Percentiles rank a stretch among this genome's conserved stretches.
These are phyloP conservation scores for Malacoctenus gilli DNA, from an alignment of 2,797 vertebrate species.

Conservation along the genomic window DNA sequence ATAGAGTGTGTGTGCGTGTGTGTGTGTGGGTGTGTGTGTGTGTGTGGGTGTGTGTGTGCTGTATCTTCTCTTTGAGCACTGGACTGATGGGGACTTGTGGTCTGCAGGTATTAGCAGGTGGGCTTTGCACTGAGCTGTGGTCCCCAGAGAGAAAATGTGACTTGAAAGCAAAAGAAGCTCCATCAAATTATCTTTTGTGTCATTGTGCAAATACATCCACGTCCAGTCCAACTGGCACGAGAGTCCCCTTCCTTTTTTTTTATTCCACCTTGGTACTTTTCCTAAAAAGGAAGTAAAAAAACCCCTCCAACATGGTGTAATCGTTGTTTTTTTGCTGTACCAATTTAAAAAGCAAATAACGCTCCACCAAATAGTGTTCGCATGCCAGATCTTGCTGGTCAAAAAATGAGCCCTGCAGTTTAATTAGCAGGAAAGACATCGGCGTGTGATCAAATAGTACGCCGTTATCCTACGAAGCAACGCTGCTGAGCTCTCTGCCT, in stretches of 20 bases:
- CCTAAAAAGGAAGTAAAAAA: no score
- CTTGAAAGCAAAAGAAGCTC: not conserved
- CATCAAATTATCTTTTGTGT: not conserved
- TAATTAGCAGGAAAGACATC: not conserved
- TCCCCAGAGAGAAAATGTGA: slow-evolving; percentile 4
- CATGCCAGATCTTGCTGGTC: no score
- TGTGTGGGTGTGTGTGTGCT: slow-evolving; percentile 1
- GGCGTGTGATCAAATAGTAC: not conserved
- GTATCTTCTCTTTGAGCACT: slow-evolving; percentile 30
- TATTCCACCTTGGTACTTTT: no score
- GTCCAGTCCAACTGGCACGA: not conserved
- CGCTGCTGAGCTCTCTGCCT: not conserved
- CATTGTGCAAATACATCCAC: slow-evolving; percentile 1
- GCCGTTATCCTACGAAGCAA: not conserved
- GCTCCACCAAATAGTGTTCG: no score
- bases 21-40: slow-evolving; percentile 1
- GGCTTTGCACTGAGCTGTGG: slow-evolving; percentile 37
- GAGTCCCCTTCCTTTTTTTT: not conserved
- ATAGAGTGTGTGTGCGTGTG: slow-evolving; percentile 49
- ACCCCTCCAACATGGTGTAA: no score
- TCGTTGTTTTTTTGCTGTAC: no score
- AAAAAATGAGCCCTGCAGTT: no score
- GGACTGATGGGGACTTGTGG: slow-evolving; percentile 42
- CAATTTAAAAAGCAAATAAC: no score
- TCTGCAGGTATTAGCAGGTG: slow-evolving; percentile 52